Conservation (phyloP, 2,888 invertebrate genomes). For the Alsophila aescularia region DNA sequence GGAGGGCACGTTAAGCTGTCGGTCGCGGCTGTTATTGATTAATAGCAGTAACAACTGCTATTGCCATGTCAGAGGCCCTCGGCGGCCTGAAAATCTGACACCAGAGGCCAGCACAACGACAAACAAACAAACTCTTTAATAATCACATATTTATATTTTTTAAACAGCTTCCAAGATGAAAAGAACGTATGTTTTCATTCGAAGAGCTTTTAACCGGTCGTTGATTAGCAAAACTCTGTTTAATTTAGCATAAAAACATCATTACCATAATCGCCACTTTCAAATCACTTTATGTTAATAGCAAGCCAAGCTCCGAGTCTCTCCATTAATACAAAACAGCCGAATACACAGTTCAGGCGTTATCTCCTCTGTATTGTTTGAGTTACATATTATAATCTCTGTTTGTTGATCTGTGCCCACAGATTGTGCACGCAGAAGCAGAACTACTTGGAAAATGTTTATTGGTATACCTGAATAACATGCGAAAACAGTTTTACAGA, state of each 20-base stretch:
- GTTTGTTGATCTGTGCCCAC: constrained; percentile 17
- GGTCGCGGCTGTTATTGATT: too few relatives aligned
- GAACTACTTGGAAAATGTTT: constrained; percentile 26
- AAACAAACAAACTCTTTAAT: too few relatives aligned
- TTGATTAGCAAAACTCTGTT: constrained; percentile 1
- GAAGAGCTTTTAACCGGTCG: background rate
- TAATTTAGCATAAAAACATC: constrained; percentile 7
- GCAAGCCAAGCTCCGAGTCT: background rate
- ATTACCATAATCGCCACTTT: constrained; percentile 10
- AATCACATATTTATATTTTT: too few relatives aligned
- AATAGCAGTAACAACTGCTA: too few relatives aligned
- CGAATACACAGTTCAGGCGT: constrained; percentile 24
- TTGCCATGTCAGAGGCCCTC: too few relatives aligned
- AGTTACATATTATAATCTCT: constrained; percentile 12
- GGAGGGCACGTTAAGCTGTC: too few relatives aligned
- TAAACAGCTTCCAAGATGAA: too few relatives aligned
- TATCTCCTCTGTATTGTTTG: constrained; percentile 18
- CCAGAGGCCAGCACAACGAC: too few relatives aligned
- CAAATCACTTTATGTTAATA: constrained; percentile 14
- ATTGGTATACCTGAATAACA: constrained; percentile 20
- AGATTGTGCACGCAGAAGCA: constrained; percentile 28
- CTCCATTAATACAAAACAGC: constrained; percentile 16
- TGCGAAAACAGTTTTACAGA: constrained; percentile 20
- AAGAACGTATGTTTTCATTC: too few relatives aligned
- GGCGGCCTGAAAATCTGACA: too few relatives aligned